Evolutionary conservation across 1,140 invertebrate genomes (phyloP), one percentile per base, ranked within the genome.

Genomic region (Nilaparvata lugens): DNA sequence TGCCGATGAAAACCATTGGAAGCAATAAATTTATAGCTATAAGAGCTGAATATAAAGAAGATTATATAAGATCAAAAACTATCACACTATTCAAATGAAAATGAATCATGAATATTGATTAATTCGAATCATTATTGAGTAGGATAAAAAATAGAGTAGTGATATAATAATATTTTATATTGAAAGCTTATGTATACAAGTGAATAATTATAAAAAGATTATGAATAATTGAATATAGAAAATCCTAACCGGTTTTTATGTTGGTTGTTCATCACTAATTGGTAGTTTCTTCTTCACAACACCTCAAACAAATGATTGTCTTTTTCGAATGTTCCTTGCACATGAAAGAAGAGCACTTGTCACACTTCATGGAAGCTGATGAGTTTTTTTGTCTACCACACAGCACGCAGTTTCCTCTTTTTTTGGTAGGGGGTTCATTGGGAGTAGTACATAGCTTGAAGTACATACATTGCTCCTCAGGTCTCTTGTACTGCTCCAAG

Each of bases 341-440:
- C n/a, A 51, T 18, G 45, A 51, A 51, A 18, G 7, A 19, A 18
- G 52, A 55, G 31, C 52, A 55, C 16, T 11, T 55, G 52, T 55
- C 24, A 28, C 52, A 55, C 24, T 55, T 55, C 18, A 55, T 28
- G 11, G 52, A 13, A 11, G 52, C 24, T 19, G 52, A 55, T 9
- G 24, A 55, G 23, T 55, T 55, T 16, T 55, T 9, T n/a, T n/a
- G n/a, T 25, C 16, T 55, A 19, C 24, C 11, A 55, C 52, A 25
- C 11, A 55, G 23, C 52, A 19, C 6, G 24, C 52, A 55, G 11
- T 11, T 55, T 11, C 52, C 52, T 25, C 24, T 55, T 16, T 55
- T 55, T 25, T 55, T 25, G 13, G n/a, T n/a, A n/a, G 52, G 11
- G 7, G 23, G 52, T 21, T 18, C 16, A 11, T 55, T 28, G 52